Conservation (phyloP, 2,113 vertebrate genomes). For the Pangasianodon hypophthalmus region DNA sequence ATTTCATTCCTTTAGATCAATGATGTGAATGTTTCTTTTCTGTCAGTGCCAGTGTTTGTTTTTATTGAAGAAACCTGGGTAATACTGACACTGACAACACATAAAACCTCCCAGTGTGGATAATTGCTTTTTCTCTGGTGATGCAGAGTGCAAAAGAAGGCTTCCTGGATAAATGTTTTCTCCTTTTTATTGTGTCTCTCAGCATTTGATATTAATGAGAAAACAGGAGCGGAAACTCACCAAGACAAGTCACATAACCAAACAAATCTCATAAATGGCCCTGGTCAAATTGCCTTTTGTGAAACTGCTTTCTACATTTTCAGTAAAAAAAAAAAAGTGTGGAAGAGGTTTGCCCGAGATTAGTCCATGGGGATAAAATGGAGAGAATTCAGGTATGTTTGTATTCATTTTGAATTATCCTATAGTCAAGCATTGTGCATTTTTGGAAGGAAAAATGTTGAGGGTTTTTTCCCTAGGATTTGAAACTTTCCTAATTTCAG, state of each 20-base stretch:
- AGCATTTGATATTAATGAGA: slow-evolving; percentile 74
- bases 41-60: slow-evolving; percentile 50
- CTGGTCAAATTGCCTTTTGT: slow-evolving; percentile 52
- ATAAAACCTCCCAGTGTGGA: slow-evolving; percentile 51
- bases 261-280: slow-evolving; percentile 57
- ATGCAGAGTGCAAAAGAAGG: slow-evolving; percentile 59
- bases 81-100: slow-evolving; percentile 53
- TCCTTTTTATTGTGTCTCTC: slow-evolving; percentile 61
- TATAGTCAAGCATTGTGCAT: not conserved
- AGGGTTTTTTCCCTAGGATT: not conserved
- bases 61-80: slow-evolving; percentile 53
- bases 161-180: slow-evolving; percentile 52
- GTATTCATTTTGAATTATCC: slow-evolving; percentile 46
- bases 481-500: slow-evolving; percentile 66
- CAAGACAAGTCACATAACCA: slow-evolving; percentile 59
- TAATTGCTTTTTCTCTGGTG: slow-evolving; percentile 53
- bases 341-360: slow-evolving; percentile 10
- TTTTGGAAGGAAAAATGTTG: slow-evolving; percentile 34
- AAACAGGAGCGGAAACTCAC: slow-evolving; percentile 55
- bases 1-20: slow-evolving; percentile 49
- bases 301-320: slow-evolving; percentile 49
- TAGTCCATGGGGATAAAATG: slow-evolving; percentile 31
- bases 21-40: slow-evolving; percentile 44
- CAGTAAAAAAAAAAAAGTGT: slow-evolving; percentile 20
- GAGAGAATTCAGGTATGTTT: slow-evolving; percentile 29